A percentile compares a stretch with the other conserved stretches of the same genome.
phyloP scores from a whole-genome alignment of 35 echinoderm and acorn worm species.

The Lytechinus pictus region DNA sequence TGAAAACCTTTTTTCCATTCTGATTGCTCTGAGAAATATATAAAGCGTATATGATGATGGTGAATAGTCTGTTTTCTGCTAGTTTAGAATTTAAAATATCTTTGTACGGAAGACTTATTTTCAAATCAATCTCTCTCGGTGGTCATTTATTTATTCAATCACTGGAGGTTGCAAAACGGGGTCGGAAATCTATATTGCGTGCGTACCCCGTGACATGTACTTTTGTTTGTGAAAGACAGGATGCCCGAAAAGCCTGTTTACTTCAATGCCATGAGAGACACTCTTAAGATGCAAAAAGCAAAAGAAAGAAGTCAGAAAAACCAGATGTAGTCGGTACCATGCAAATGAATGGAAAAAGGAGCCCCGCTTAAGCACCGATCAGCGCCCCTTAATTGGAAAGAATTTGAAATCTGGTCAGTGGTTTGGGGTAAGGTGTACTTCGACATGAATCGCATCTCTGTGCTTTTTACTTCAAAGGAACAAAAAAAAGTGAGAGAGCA shows the following conservation, averaged over 20 bases:
- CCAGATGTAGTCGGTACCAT: background rate
- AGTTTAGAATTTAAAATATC: too few relatives aligned
- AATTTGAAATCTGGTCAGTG: slow-evolving; percentile 12
- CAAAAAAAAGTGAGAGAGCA: background rate
- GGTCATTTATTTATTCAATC: too few relatives aligned
- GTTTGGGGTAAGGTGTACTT: background rate
- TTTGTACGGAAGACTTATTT: too few relatives aligned
- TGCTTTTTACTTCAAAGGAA: background rate
- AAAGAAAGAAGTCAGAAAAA: background rate
- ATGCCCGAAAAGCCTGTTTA: background rate
- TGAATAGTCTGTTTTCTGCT: too few relatives aligned
- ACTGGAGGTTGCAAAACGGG: background rate
- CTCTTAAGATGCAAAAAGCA: background rate
- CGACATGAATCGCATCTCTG: background rate
- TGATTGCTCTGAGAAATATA: too few relatives aligned
- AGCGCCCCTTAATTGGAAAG: background rate
- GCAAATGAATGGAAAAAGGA: background rate
- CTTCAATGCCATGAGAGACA: background rate
- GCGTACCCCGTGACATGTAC: background rate
- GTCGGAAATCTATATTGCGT: background rate
- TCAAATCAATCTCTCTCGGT: too few relatives aligned
- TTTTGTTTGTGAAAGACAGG: background rate
- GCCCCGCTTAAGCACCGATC: background rate
- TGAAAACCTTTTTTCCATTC: too few relatives aligned
- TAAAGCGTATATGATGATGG: too few relatives aligned